Evolutionary conservation across 2,888 invertebrate genomes (phyloP).

Genomic region (Sinelater perroti): DNA sequence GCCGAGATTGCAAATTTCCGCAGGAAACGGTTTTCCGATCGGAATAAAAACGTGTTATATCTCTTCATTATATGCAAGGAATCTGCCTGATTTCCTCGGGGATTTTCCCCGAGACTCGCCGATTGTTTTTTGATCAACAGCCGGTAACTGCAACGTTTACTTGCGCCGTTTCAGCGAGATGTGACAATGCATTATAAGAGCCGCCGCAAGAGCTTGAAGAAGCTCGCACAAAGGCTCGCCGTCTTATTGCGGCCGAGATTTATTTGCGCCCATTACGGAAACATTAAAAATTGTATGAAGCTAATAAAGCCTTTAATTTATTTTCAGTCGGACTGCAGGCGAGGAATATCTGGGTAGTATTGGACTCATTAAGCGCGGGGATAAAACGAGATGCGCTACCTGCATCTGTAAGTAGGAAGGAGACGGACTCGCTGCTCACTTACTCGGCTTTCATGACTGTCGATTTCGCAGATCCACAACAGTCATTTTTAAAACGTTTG

Average conservation of each 20-base stretch:
- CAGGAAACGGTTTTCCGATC: conserved; percentile 14
- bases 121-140: conserved; percentile 12
- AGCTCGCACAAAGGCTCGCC: conserved; percentile 11
- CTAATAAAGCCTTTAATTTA: conserved; percentile 29
- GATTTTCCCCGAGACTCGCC: not conserved
- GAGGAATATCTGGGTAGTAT: conserved; percentile 17
- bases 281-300: conserved; percentile 28
- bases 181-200: conserved; percentile 7
- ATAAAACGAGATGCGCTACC: conserved; percentile 16
- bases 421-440: conserved; percentile 2
- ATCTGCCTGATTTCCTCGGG: conserved; percentile 14
- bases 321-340: conserved; percentile 23
- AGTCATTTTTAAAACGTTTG: not conserved
- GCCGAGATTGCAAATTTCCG: conserved; percentile 14
- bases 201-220: not conserved
- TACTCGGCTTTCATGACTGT: conserved; percentile 1
- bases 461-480: not conserved
- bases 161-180: not conserved
- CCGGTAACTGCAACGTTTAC: not conserved
- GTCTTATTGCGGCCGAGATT: conserved; percentile 16
- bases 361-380: conserved; percentile 21
- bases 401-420: not conserved
- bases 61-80: conserved; percentile 17
- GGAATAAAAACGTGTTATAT: conserved; percentile 12
- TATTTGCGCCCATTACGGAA: conserved; percentile 19